phyloP scores from a whole-genome alignment of 2,113 vertebrate genomes.

The Jaculus jaculus region DNA sequence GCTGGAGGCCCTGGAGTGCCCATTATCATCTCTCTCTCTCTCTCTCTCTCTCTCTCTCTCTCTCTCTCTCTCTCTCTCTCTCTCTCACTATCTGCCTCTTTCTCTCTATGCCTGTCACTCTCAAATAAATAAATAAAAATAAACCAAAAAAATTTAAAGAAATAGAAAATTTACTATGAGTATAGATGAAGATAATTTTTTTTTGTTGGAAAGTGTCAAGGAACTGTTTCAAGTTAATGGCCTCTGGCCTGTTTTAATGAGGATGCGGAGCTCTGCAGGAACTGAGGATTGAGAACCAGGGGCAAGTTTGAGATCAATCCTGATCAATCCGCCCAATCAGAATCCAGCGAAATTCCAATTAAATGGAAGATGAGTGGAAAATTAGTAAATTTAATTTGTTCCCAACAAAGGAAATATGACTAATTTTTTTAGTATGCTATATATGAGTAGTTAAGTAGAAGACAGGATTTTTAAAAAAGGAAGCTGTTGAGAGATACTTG shows the following conservation, averaged over 20 bases:
- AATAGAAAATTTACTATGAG: background rate
- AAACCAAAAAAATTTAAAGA: too few species aligned
- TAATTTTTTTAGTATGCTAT: background rate
- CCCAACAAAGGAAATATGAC: background rate
- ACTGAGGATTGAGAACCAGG: fast-evolving
- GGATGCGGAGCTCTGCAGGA: background rate
- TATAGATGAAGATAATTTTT: background rate
- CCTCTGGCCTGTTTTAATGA: background rate
- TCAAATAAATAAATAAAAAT: too few species aligned
- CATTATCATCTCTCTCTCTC: too few species aligned
- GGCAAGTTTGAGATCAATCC: background rate
- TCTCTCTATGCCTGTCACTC: too few species aligned
- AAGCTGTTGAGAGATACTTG: background rate
- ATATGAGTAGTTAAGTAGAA: background rate
- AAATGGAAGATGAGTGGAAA: background rate
- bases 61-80: too few species aligned
- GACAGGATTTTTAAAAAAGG: too few species aligned
- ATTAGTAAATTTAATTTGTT: background rate
- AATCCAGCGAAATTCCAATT: background rate
- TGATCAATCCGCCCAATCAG: background rate
- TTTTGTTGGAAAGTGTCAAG: background rate
- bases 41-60: too few species aligned
- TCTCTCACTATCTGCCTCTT: too few species aligned
- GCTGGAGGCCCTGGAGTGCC: too few species aligned
- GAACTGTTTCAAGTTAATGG: background rate